Conservation (phyloP, 1,140 invertebrate genomes). For the Diuraphis noxia region DNA sequence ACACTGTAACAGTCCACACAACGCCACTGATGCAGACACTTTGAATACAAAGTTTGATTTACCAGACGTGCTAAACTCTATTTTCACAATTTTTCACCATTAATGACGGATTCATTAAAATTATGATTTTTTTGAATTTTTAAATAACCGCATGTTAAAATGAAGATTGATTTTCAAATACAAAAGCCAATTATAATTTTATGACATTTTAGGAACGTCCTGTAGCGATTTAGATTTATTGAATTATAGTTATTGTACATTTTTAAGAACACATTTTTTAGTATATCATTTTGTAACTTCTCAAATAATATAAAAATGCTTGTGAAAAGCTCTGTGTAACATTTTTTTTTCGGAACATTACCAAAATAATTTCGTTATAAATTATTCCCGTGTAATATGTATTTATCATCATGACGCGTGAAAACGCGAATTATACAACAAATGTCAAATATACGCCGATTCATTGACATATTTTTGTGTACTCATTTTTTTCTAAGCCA, state of each 20-base stretch:
- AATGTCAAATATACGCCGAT: neutral
- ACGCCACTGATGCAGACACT: neutral
- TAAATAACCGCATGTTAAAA: neutral
- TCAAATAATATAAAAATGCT: neutral
- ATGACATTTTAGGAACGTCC: too few species aligned
- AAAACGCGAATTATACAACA: neutral
- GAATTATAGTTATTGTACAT: too few species aligned
- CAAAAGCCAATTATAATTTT: too few species aligned
- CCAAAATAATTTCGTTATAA: neutral
- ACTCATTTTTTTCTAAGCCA: neutral
- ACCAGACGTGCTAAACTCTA: too few species aligned
- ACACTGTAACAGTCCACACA: too few species aligned
- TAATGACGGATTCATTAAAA: neutral
- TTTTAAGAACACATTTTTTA: too few species aligned
- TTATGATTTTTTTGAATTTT: neutral
- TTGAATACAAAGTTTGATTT: neutral
- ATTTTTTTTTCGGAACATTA: neutral
- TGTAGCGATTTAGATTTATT: neutral
- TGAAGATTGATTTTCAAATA: too few species aligned
- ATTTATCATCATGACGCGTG: neutral
- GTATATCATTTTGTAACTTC: too few species aligned
- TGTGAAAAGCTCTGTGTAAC: neutral
- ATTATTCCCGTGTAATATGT: neutral
- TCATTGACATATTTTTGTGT: neutral
- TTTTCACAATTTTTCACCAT: too few species aligned